Evolutionary conservation across 2,888 invertebrate species (phyloP).

Genomic region (Brachynemurus nebulosus): DNA sequence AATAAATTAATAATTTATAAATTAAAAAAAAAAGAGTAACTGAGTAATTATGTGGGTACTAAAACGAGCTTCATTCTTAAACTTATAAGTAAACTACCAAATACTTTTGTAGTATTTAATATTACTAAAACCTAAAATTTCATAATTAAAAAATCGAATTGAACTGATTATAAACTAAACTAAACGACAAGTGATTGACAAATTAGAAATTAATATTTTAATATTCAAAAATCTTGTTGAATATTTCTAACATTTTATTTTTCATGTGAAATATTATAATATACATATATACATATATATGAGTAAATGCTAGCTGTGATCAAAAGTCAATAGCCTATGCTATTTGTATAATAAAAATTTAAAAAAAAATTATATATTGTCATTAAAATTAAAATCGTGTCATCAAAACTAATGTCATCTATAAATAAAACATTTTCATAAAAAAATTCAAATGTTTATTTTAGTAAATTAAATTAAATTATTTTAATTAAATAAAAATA

Average conservation of each 20-base stretch:
- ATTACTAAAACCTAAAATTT: too few relatives aligned
- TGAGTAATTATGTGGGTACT: too few relatives aligned
- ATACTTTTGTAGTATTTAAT: too few relatives aligned
- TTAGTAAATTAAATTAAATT: background rate
- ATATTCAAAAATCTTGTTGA: conserved; percentile 4
- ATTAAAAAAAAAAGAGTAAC: too few relatives aligned
- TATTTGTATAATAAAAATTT: background rate
- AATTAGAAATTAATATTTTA: background rate
- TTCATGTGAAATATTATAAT: conserved; percentile 6
- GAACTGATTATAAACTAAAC: too few relatives aligned
- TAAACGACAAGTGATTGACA: too few relatives aligned
- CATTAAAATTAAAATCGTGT: background rate
- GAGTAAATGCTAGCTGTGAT: conserved; percentile 9
- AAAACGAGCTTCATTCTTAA: too few relatives aligned
- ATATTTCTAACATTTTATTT: conserved; percentile 6
- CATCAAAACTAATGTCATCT: background rate
- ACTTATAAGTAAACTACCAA: too few relatives aligned
- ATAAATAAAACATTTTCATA: background rate
- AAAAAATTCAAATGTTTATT: background rate
- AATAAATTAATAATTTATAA: too few relatives aligned
- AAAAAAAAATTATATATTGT: background rate
- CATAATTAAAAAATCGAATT: too few relatives aligned
- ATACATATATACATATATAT: background rate
- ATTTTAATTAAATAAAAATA: background rate
- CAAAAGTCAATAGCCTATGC: conserved; percentile 1